These are phyloP conservation scores for Phylloscopus trochilus DNA, from an alignment of 2,113 vertebrate genomes.

Conservation along the genomic window DNA sequence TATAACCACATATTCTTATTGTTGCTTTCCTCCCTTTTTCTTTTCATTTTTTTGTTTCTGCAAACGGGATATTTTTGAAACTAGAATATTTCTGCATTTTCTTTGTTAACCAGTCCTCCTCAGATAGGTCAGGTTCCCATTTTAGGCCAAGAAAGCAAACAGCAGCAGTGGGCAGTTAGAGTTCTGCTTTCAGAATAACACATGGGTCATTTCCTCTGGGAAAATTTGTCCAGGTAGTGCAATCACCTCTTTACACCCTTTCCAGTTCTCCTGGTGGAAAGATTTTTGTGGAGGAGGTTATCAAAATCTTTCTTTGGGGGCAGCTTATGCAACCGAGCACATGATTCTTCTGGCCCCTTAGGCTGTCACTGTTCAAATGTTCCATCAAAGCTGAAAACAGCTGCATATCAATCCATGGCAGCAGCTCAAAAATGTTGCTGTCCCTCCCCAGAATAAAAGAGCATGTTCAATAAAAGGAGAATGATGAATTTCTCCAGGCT, in stretches of 20 bases:
- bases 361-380: background rate
- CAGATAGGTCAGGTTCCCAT: background rate
- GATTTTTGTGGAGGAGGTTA: background rate
- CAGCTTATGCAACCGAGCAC: background rate
- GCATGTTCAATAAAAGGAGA: background rate
- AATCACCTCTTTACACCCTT: background rate
- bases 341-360: background rate
- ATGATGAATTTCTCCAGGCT: accelerated
- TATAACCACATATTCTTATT: background rate
- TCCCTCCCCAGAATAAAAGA: background rate
- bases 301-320: background rate
- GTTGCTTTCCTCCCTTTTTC: background rate
- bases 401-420: background rate
- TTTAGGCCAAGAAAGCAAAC: background rate
- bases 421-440: background rate
- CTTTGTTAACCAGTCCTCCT: background rate
- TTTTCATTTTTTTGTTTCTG: background rate
- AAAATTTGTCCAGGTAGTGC: background rate
- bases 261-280: background rate
- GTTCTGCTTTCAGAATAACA: background rate
- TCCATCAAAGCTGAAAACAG: background rate
- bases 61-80: background rate
- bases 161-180: background rate
- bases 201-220: background rate
- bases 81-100: background rate